Base-by-base conservation (phyloP, 2,113 vertebrate genomes). In the Nerophis lumbriciformis region DNA sequence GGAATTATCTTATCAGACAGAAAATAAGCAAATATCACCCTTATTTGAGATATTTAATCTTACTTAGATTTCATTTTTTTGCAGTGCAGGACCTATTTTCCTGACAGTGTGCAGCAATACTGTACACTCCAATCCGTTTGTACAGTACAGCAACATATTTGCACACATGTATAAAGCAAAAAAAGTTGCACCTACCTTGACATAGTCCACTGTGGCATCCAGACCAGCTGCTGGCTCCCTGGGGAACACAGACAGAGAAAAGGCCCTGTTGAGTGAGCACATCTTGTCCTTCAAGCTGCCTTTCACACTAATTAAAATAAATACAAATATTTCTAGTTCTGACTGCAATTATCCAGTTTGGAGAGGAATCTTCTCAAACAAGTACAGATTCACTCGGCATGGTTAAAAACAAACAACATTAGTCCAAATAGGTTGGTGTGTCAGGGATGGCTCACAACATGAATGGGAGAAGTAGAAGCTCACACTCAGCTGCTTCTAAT, bases 191-290 rank as follows among this genome's bases (percentile, higher is more conserved):
- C 85, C 59, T 86, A 88, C 87, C 87, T 88, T 88, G 1, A 88
- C 87, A 14, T 88, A 88, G 79, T 88, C 84, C 73, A 82, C 69
- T 0, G 82, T 67, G 48, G 85, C 50, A 2, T 88, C 85, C 62
- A 61, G 73, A 19, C 76, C 19, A 2, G 81, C 78, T 8, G 75
- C 54, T 4, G 79, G 75, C 21, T 86, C 85, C 72, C 87, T 88
- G 84, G 83, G 83, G 76, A 88, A 87, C 73, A 86, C 39, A 87
- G 81, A 87, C 54, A 88, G 59, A 83, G 87, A 87, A 66, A 88
- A 6, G n/a, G 83, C 78, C 73, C 85, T 69, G 69, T 88, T 88
- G 59, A 88, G 72, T 62, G 87, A 86, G 60, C 77, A 86, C 87
- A 88, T 88, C 75, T 50, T 48, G 6, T 42, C 14, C 65, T 44